A percentile compares a stretch with the other conserved stretches of the same genome.
phyloP scores from a whole-genome alignment of 2,888 invertebrate genomes.

The Argynnis bischoffii region DNA sequence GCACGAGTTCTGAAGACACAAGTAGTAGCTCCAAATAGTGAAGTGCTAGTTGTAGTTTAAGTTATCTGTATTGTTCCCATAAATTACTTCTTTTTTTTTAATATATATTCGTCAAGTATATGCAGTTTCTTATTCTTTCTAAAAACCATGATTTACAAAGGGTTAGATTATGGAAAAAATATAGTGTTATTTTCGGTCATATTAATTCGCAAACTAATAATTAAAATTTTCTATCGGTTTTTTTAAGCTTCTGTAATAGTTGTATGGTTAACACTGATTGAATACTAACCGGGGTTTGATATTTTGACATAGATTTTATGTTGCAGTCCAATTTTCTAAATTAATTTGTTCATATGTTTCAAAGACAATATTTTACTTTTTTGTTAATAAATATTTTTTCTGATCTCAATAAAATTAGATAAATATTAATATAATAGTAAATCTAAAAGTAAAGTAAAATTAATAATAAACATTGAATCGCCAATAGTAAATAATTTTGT shows the following conservation, averaged over 20 bases:
- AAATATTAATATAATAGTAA: neutral
- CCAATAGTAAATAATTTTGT: constrained; percentile 35
- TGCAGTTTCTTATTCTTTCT: constrained; percentile 8
- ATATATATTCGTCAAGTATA: constrained; percentile 20
- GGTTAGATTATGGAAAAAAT: neutral
- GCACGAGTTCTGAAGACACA: constrained; percentile 76
- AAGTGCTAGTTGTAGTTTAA: constrained; percentile 64
- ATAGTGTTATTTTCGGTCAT: too few relatives aligned
- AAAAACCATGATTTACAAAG: neutral
- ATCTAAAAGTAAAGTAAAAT: neutral
- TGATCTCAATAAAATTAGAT: constrained; percentile 14
- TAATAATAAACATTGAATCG: neutral
- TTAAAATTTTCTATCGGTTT: too few relatives aligned
- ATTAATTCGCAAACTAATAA: too few relatives aligned
- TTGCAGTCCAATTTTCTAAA: too few relatives aligned
- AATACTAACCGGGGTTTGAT: constrained; percentile 29
- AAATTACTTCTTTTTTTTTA: constrained; percentile 38
- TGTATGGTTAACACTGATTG: constrained; percentile 8
- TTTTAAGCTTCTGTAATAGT: constrained; percentile 6
- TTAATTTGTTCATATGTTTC: too few relatives aligned
- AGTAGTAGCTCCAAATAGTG: constrained; percentile 75
- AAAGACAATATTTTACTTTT: too few relatives aligned
- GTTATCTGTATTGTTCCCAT: constrained; percentile 51
- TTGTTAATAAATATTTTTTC: neutral
- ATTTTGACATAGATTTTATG: neutral